Evolutionary conservation across 2,113 vertebrate species (phyloP), one percentile per base, ranked within the genome.

Genomic region (Brachirus orientalis): DNA sequence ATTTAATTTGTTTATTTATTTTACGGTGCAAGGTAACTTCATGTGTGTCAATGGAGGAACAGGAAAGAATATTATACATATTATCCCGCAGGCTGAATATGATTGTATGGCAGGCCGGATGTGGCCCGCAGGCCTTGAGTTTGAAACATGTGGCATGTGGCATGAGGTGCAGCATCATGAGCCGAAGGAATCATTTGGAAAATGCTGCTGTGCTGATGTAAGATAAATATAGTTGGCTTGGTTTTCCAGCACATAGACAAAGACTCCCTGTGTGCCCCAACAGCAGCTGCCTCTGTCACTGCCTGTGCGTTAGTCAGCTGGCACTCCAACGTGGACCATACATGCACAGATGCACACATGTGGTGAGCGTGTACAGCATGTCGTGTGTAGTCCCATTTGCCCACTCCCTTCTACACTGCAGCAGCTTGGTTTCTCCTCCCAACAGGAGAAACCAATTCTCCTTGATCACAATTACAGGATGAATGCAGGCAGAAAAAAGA

Each of bases 251-350:
- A 58, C 44, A 37, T 61, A 45, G 18, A 63, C 43, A 72, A 62
- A 69, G 50, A 33, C 45, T 19, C 22, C 11, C 48, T 48, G 68
- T 77, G 67, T 81, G 43, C 63, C 69, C 61, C 69, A 10, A n/a
- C 53, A 22, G 87, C 84, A 87, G 87, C 82, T 86, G 82, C 69
- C 58, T 56, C 52, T 5, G n/a, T 50, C 38, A 7, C 12, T 50
- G 51, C 58, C 38, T 14, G 19, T 73, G 52, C 46, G 70, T 68
- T 44, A 62, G 72, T 77, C 80, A 82, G 78, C 73, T 79, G 78
- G 72, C 60, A 60, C 75, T 73, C 67, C 37, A 66, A 43, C 37
- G 1, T 3, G 28, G 3, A 52, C 63, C 55, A 3, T 48, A 33
- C 50, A 18, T 45, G 20, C 69, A 68, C 66, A 57, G 28, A 28